Percentiles rank a stretch among this genome's conserved stretches.
Conservation (phyloP, 2,113 vertebrate genomes). For the Pluvianellus socialis region DNA sequence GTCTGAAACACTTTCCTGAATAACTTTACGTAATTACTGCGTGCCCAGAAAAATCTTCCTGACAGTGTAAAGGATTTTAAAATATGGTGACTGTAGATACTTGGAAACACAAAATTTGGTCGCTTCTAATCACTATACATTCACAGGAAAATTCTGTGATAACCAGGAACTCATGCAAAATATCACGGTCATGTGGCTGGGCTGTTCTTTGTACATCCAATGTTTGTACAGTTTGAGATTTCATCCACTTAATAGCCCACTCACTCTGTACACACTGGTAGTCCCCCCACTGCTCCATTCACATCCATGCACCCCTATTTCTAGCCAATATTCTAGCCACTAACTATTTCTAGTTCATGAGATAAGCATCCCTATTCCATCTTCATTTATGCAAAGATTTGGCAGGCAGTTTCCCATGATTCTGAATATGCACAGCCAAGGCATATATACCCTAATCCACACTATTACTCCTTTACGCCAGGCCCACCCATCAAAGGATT, state of each 20-base stretch:
- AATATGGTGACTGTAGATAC: neutral
- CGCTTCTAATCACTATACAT: neutral
- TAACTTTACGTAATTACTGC: neutral
- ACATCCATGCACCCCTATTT: accelerated
- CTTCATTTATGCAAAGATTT: neutral
- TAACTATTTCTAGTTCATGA: neutral
- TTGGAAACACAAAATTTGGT: neutral
- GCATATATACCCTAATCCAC: neutral
- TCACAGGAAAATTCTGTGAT: neutral
- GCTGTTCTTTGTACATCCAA: neutral
- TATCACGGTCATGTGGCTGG: accelerated
- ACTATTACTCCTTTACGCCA: neutral
- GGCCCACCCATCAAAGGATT: neutral
- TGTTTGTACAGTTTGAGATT: neutral
- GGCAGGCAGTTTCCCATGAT: neutral
- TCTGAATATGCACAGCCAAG: neutral
- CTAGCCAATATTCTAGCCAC: neutral
- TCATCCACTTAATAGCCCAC: neutral
- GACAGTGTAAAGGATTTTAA: neutral
- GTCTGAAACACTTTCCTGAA: neutral
- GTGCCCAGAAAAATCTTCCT: neutral
- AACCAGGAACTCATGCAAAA: neutral
- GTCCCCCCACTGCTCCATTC: neutral
- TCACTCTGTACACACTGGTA: neutral
- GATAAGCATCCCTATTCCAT: neutral